These are phyloP conservation scores for Cyanoramphus novaezelandiae DNA, from an alignment of 2,113 vertebrate species.

Conservation along the genomic window DNA sequence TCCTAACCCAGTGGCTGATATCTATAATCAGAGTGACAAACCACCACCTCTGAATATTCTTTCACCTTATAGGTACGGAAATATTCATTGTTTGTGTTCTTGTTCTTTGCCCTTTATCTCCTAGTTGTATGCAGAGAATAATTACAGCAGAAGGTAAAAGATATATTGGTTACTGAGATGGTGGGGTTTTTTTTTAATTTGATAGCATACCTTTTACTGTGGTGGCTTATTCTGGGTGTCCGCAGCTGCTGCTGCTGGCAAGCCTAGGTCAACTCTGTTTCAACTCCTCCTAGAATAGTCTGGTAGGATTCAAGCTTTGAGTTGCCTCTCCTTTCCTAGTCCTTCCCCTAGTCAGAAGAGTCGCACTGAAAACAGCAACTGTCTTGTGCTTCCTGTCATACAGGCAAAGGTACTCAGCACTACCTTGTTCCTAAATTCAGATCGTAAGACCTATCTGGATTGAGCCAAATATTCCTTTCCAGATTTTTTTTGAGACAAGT, in stretches of 20 bases:
- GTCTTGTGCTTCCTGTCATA: not conserved
- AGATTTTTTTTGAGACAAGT: not conserved
- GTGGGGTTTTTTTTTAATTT: not conserved
- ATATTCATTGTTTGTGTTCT: not conserved
- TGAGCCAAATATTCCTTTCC: not conserved
- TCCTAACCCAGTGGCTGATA: slow-evolving; percentile 90
- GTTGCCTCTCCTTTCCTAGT: not conserved
- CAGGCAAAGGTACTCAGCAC: not conserved
- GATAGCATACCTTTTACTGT: not conserved
- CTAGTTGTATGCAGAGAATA: not conserved
- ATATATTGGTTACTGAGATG: not conserved
- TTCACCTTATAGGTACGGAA: slow-evolving; percentile 85
- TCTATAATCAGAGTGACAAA: slow-evolving; percentile 93
- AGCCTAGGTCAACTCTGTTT: not conserved
- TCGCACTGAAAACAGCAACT: not conserved
- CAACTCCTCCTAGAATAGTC: not conserved
- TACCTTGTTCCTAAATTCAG: not conserved
- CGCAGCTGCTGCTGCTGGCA: not conserved
- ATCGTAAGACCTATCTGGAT: not conserved
- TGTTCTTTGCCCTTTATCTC: not conserved
- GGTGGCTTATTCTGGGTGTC: not conserved
- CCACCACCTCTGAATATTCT: slow-evolving; percentile 95
- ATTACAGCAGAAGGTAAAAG: not conserved
- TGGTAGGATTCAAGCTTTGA: not conserved
- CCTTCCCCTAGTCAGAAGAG: not conserved